A percentile compares a stretch with the other conserved stretches of the same genome.
These are phyloP conservation scores for Ypsolopha scabrella DNA, from an alignment of 2,888 invertebrate species.

Conservation along the genomic window DNA sequence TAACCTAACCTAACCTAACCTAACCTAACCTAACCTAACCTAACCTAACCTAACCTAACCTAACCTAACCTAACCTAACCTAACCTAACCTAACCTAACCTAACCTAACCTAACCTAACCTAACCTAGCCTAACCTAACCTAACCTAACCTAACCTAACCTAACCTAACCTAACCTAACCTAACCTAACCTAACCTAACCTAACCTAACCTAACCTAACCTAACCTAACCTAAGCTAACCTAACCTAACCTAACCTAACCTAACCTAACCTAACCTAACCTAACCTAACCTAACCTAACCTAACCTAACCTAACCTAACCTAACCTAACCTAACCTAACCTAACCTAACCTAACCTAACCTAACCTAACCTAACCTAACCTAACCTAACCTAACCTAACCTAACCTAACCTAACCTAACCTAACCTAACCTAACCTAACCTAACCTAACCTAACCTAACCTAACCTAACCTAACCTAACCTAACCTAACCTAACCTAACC, in stretches of 20 bases:
- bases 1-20: not conserved
- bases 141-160: not conserved
- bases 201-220: slow-evolving; percentile 5
- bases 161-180: not conserved
- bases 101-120: not conserved
- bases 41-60: not conserved
- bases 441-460: no score
- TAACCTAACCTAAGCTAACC: slow-evolving; percentile 5
- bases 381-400: no score
- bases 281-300: slow-evolving; percentile 15
- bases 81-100: not conserved
- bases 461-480: no score
- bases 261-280: slow-evolving; percentile 14
- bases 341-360: no score
- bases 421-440: no score
- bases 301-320: no score
- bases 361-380: no score
- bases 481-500: no score
- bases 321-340: no score
- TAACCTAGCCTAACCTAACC: not conserved
- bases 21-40: not conserved
- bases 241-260: slow-evolving; percentile 12
- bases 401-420: no score
- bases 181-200: not conserved
- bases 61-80: not conserved